Evolutionary conservation across 2,113 vertebrate species (phyloP), one percentile per base, ranked within the genome.

Genomic region (Oreotrochilus melanogaster): DNA sequence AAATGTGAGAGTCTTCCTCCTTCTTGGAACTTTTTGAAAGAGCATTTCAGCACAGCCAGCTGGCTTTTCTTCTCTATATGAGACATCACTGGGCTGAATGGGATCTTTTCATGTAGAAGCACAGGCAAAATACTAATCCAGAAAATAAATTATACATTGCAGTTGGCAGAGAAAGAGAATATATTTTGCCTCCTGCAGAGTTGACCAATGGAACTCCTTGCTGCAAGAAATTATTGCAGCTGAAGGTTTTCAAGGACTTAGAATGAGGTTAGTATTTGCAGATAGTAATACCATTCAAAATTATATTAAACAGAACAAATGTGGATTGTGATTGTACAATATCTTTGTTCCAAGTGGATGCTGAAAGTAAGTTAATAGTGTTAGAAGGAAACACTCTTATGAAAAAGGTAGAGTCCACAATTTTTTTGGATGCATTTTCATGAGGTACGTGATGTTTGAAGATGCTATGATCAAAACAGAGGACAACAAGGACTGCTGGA

Each of bases 1-100:
- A 98, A 98, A 98, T 98, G 97, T 97, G 93, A 95, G 95, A 61
- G 65, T 92, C 64, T 96, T 93, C 88, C 93, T 97, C 89, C 70
- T 95, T 83, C 94, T 87, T 95, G 91, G 96, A 94, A 93, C 95
- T 95, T 89, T 95, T 92, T 94, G 80, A 93, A 97, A 94, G 95
- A 86, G 78, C 71, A 80, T 94, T 92, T 93, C 71, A 97, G 88
- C 92, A 50, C 35, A 81, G 86, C 80, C 81, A 93, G 93, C 95
- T 95, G 94, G 86, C 76, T 97, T 96, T 94, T 95, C 83, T 95
- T 92, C 67, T 93, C 89, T 37, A 7, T 87, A 70, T 92, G 81
- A 96, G 88, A 90, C 74, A 86, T 73, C 78, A 76, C 70, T 86
- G 82, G 56, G 61, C 60, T 94, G 88, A 93, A 95, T 81, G 61